Percentiles rank a stretch among this genome's conserved stretches.
Evolutionary conservation across 2,888 invertebrate species (phyloP).

Genomic region (Chaitophorus viminalis): DNA sequence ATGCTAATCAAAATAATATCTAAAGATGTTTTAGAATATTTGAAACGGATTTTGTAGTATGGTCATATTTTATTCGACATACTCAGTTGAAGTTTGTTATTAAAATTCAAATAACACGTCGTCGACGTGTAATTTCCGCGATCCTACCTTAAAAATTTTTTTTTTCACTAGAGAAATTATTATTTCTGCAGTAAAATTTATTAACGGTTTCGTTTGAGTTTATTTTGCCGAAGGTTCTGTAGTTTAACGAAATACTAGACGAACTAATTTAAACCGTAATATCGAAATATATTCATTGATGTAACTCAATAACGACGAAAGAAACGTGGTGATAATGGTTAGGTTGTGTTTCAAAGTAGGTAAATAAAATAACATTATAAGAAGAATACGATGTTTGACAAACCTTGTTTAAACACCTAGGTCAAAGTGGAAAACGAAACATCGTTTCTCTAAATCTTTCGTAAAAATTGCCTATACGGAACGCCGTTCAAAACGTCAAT

Average conservation of each 20-base stretch:
- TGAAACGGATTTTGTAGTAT: no score
- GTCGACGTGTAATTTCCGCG: not conserved
- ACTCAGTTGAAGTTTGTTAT: not conserved
- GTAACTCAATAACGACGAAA: not conserved
- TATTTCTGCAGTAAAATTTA: not conserved
- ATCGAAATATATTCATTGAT: not conserved
- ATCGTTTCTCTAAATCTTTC: not conserved
- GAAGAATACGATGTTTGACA: not conserved
- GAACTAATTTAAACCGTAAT: no score
- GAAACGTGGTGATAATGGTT: not conserved
- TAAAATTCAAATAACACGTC: not conserved
- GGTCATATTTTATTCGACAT: not conserved
- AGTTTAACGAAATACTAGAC: not conserved
- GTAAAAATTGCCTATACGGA: not conserved
- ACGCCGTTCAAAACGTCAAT: not conserved
- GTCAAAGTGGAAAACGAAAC: no score
- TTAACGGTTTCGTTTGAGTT: not conserved
- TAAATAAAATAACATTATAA: not conserved
- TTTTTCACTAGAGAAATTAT: not conserved
- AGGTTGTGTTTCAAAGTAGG: not conserved
- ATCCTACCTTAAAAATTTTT: no score
- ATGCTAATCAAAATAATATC: no score
- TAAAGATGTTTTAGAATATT: no score
- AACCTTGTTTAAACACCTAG: no score
- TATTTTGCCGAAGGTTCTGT: not conserved